Base-by-base conservation (phyloP, 2,888 invertebrate genomes). In the Thera britannica region DNA sequence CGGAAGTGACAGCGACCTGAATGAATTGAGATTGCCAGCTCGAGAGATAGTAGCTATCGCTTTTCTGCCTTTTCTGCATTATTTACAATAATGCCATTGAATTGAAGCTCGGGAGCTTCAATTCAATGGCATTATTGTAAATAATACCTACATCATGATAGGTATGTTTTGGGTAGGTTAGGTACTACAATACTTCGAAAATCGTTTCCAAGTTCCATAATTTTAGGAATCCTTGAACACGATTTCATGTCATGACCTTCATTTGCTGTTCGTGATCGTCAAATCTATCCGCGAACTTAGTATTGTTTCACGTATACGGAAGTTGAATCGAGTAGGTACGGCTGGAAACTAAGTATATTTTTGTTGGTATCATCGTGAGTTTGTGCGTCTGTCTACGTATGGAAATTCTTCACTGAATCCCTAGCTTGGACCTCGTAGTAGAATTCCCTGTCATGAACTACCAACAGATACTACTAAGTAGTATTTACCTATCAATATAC, bases 211-310 rank as follows among this genome's bases (percentile, higher is more conserved):
- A 9, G 55, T 57, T 60, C 35, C 57, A 48, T 67, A 56, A 64
- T 65, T 70, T 60, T 55, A 55, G 54, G 51, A 51, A 44, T 57
- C 63, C 34, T 67, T 41, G 12, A 41, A n/a, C 5, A 56, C 38
- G 48, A 23, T 46, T 23, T 49, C 54, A 58, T 62, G 12, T 36
- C 55, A 56, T 55, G 49, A 41, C 60, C 56, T 35, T 65, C 62
- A 59, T 58, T 64, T 38, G 51, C 41, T 9, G 52, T 70, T 66
- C 60, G 70, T 57, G 65, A 65, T 67, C 59, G 49, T 59, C 58
- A 23, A 62, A 54, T 55, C 34, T 36, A 49, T 55, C 35, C 5
- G 36, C 23, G 51, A 23, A 23, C 23, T 23, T 51, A 41, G 55
- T 63, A 34, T 46, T 56, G 52, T 58, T 57, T 52, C 46, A 67